These are phyloP conservation scores for Tuberolachnus salignus DNA, from an alignment of 2,888 invertebrate genomes.

Conservation along the genomic window DNA sequence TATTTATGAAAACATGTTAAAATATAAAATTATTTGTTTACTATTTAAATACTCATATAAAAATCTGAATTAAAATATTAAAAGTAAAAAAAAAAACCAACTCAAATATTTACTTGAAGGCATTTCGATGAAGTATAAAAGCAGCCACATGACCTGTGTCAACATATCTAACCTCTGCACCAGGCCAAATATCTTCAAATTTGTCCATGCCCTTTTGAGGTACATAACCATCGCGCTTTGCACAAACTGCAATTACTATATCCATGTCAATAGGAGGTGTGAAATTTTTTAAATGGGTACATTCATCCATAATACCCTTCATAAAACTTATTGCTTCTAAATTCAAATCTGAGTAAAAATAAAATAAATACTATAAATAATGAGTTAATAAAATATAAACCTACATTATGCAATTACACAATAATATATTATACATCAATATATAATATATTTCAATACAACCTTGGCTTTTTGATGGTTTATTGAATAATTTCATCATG, in stretches of 20 bases:
- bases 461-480: constrained; percentile 36
- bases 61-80: background rate
- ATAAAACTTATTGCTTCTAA: constrained; percentile 84
- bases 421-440: background rate
- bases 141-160: constrained; percentile 90
- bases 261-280: constrained; percentile 84
- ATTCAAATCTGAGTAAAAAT: constrained; percentile 33
- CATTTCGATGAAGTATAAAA: constrained; percentile 83
- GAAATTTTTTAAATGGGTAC: constrained; percentile 94
- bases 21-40: background rate
- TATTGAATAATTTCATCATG: constrained; percentile 39
- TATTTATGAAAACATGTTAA: too few species aligned
- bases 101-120: constrained; percentile 74
- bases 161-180: constrained; percentile 83
- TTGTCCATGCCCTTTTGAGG: constrained; percentile 83
- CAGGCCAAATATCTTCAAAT: constrained; percentile 91
- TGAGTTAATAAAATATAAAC: background rate
- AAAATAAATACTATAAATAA: background rate
- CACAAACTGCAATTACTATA: constrained; percentile 88
- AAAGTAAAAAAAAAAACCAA: background rate
- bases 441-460: background rate
- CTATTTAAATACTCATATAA: background rate
- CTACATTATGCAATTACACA: background rate
- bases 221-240: constrained; percentile 87
- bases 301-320: constrained; percentile 98